Conservation (phyloP, 1,140 invertebrate species). For the Venturia canescens region DNA sequence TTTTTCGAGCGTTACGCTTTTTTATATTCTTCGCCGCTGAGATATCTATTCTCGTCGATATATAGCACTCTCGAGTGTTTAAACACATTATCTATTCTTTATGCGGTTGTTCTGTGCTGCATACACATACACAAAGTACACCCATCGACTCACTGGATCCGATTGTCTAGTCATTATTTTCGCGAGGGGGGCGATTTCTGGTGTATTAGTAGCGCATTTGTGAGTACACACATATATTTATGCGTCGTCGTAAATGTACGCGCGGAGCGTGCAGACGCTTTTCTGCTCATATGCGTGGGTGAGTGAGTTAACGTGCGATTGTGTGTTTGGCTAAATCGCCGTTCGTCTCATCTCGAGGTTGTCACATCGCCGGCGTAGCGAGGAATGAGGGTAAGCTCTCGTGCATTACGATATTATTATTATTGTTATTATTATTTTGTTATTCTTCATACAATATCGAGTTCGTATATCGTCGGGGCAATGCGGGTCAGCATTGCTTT, state of each 20-base stretch:
- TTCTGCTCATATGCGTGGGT: conserved; percentile 37
- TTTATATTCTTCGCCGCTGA: too few species aligned
- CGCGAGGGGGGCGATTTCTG: too few species aligned
- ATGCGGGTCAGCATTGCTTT: neutral
- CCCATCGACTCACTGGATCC: too few species aligned
- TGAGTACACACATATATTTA: neutral
- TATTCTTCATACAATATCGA: neutral
- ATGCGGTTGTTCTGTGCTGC: too few species aligned
- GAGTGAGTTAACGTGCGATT: conserved; percentile 18
- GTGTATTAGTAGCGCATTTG: neutral
- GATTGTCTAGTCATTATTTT: too few species aligned
- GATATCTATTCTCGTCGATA: too few species aligned
- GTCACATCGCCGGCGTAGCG: conserved; percentile 40
- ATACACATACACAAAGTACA: too few species aligned
- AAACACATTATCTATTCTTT: too few species aligned
- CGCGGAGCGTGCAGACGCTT: conserved; percentile 28
- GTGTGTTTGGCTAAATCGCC: conserved; percentile 36
- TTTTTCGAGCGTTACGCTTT: too few species aligned
- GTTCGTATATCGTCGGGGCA: neutral
- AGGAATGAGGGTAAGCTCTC: conserved; percentile 43
- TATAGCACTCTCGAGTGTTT: too few species aligned
- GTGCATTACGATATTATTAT: conserved; percentile 1
- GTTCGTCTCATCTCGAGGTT: conserved; percentile 39
- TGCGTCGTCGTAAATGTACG: conserved; percentile 24
- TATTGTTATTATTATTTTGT: neutral